phyloP scores from a whole-genome alignment of 2,797 vertebrate genomes.

The Iguana delicatissima region DNA sequence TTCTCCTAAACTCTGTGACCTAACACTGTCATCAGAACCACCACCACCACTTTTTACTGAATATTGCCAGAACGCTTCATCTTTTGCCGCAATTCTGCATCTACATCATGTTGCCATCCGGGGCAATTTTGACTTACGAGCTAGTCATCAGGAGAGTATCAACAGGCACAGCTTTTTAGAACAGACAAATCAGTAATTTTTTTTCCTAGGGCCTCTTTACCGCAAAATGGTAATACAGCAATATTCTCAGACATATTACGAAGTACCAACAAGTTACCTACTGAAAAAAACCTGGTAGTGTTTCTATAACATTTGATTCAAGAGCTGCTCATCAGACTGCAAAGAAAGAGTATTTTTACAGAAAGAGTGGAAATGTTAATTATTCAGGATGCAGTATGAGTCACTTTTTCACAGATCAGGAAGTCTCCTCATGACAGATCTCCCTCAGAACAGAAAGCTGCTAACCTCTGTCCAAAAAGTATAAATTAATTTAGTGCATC shows the following conservation, averaged over 20 bases:
- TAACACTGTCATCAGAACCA: too few relatives aligned
- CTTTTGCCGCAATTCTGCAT: neutral
- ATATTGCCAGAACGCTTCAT: neutral
- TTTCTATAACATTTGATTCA: neutral
- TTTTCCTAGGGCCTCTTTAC: too few relatives aligned
- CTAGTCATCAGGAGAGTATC: neutral
- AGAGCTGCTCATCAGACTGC: neutral
- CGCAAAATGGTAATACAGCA: slow-evolving; percentile 1
- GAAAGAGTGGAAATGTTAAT: slow-evolving; percentile 20
- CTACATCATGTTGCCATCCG: neutral
- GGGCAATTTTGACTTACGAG: neutral
- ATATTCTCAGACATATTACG: neutral
- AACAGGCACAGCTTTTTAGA: neutral
- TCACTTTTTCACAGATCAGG: slow-evolving; percentile 47
- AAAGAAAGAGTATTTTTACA: slow-evolving; percentile 33
- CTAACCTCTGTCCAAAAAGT: slow-evolving; percentile 17
- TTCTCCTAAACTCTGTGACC: neutral
- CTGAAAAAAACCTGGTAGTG: slow-evolving; percentile 13
- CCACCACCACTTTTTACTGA: neutral
- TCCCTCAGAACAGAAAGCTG: slow-evolving; percentile 21
- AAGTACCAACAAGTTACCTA: neutral
- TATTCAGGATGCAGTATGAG: slow-evolving; percentile 19
- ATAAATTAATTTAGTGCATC: slow-evolving; percentile 54
- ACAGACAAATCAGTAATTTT: neutral
- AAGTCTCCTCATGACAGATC: neutral